Evolutionary conservation across 2,113 vertebrate species (phyloP), one percentile per base, ranked within the genome.

Genomic region (Nesogale talazaci): DNA sequence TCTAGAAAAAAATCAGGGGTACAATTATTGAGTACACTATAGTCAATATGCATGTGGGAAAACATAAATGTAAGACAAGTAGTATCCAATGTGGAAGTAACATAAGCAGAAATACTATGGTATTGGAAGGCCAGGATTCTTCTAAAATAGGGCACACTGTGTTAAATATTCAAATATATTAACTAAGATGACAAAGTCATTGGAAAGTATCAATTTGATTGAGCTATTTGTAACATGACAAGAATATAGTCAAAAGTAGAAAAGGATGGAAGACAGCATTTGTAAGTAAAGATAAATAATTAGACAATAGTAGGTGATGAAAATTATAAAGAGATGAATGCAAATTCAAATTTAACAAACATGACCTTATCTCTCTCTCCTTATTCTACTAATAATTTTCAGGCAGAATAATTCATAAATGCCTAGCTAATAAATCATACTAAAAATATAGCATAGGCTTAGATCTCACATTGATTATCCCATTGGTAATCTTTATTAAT

Each of bases 101-200:
- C 36, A 92, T 19, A n/a, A 72, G 2, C 1, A 93, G 19, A 91
- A 77, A 74, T 56, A 31, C 76, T 36, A 31, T 0, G 79, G 20
- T 1, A 16, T 88, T 3, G 12, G 31, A 86, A 85, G 34, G 2
- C 38, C 59, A 84, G 20, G 22, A 89, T 88, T 1, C 14, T 52
- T 52, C 2, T 7, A 52, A 52, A 29, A 12, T 85, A 7, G 5
- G 31, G 74, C 46, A 31, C 36, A 25, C 42, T 52, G 5, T 46
- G 19, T 23, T 88, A 76, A 94, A 76, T 56, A 57, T 80, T 76
- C 59, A 90, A 88, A 90, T 42, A 85, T 29, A 89, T 65, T 72
- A 38, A 57, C 67, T 56, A 89, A 87, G 25, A 36, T 82, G 87
- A 83, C 82, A n/a, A 22, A 82, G 4, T 36, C 10, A 75, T 23